Evolutionary conservation across 1,140 invertebrate genomes (phyloP), one percentile per base, ranked within the genome.

Genomic region (Pararge aegeria): DNA sequence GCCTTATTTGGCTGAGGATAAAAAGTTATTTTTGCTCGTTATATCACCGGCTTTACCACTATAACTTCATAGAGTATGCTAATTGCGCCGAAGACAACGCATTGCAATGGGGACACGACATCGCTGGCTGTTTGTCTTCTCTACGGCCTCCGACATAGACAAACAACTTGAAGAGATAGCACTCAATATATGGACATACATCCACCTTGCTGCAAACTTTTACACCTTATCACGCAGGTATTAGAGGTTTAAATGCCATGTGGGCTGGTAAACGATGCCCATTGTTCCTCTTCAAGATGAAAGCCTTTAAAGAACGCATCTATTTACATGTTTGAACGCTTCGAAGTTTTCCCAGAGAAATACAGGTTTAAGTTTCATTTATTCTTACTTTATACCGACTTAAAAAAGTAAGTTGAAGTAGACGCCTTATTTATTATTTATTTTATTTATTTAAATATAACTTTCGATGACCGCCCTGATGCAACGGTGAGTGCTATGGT

Each of bases 51-150:
- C 55, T 53, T 60, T 62, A 56, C n/a, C 44, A 59, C 54, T 56
- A 65, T 69, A 68, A 68, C 52, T 54, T 21, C 61, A 64, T 59
- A 64, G 55, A 51, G 27, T 58, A 58, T 66, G 59, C 40, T 66
- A 66, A 66, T 66, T 58, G 55, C 55, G 42, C 29, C 34, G 37
- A 61, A 57, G 58, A 66, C 60, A 55, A 62, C 55, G 64, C 70
- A 55, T 48, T 63, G 58, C 69, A 71, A 66, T 65, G 62, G 60
- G 61, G 44, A 55, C 61, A 63, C 42, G 61, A 50, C 51, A 52
- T 63, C 54, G 61, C 67, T 66, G 40, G 18, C 51, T 75, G 70
- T 78, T 78, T 78, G 67, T 60, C 63, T 70, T 68, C 55, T 65
- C 61, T 49, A n/a, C n/a, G n/a, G 72, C 57, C 64, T 64, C 48